These are phyloP conservation scores for Drosophila mettleri DNA, from an alignment of 2,888 invertebrate genomes.

Conservation along the genomic window DNA sequence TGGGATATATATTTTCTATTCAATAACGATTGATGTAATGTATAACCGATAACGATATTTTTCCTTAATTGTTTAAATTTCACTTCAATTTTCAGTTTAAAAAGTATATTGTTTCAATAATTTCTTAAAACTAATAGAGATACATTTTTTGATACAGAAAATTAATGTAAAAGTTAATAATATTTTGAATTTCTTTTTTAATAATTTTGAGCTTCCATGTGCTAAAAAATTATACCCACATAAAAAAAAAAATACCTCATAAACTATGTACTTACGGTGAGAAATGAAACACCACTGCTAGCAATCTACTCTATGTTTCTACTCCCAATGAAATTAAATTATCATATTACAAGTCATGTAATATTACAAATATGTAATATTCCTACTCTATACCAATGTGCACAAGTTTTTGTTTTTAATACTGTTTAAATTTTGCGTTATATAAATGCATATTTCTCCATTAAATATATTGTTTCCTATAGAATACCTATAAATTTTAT, in stretches of 20 bases:
- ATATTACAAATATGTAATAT: conserved; percentile 28
- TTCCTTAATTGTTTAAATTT: conserved; percentile 29
- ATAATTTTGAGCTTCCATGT: conserved; percentile 12
- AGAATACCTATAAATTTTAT: conserved; percentile 43
- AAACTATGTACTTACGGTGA: conserved; percentile 61
- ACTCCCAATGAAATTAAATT: conserved; percentile 33
- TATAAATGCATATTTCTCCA: conserved; percentile 28
- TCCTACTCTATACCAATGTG: conserved; percentile 31
- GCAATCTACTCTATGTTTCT: conserved; percentile 27
- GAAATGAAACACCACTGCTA: conserved; percentile 38
- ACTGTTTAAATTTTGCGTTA: conserved; percentile 41
- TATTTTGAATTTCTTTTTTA: background rate
- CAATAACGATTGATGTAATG: conserved; percentile 32
- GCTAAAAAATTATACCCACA: conserved; percentile 28
- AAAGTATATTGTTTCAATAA: conserved; percentile 24
- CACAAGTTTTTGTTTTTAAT: conserved; percentile 48
- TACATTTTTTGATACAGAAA: conserved; percentile 17
- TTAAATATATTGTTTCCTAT: conserved; percentile 21
- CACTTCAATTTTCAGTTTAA: conserved; percentile 29
- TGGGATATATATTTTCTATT: conserved; percentile 26
- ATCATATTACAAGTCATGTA: conserved; percentile 24
- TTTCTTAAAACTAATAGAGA: conserved; percentile 25
- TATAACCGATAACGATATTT: conserved; percentile 26
- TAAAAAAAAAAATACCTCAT: conserved; percentile 62
- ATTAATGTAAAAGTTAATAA: conserved; percentile 12